Percentiles rank a stretch among this genome's conserved stretches.
phyloP scores from a whole-genome alignment of 2,113 vertebrate species.

The Syngnathoides biaculeatus region DNA sequence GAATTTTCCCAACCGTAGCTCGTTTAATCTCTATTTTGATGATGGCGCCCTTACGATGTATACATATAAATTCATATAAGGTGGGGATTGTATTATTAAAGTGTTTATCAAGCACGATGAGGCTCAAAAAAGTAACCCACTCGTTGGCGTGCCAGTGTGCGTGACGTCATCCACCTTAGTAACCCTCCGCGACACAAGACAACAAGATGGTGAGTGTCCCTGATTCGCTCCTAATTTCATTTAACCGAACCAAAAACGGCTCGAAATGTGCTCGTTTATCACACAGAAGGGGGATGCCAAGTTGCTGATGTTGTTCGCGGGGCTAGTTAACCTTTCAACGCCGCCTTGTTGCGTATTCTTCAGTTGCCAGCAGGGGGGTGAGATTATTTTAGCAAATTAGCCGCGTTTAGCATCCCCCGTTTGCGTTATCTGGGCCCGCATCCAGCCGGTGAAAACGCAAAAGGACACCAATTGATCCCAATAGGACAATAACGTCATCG shows the following conservation, averaged over 20 bases:
- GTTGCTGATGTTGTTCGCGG: background rate
- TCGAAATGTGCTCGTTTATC: background rate
- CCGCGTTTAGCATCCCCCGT: constrained; percentile 31
- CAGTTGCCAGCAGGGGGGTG: constrained; percentile 54
- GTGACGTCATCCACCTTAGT: constrained; percentile 72
- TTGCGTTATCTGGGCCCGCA: constrained; percentile 1
- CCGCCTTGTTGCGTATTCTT: constrained; percentile 44
- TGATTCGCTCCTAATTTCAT: constrained; percentile 11
- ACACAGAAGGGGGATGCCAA: background rate
- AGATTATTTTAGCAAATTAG: constrained; percentile 66
- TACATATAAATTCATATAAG: background rate
- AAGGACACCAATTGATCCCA: background rate
- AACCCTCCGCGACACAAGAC: constrained; percentile 69
- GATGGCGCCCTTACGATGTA: background rate
- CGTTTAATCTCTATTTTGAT: background rate
- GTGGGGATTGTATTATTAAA: background rate
- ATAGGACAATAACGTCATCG: no score
- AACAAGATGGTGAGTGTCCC: constrained; percentile 78
- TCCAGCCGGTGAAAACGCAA: background rate
- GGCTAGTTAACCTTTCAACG: background rate
- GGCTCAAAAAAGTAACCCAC: background rate
- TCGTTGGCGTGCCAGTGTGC: constrained; percentile 31
- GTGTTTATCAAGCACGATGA: background rate
- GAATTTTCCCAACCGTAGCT: background rate
- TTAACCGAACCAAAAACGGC: background rate